Base-by-base conservation (phyloP, 53 echinoderm and acorn worm genomes). In the Zoroaster sp. region DNA sequence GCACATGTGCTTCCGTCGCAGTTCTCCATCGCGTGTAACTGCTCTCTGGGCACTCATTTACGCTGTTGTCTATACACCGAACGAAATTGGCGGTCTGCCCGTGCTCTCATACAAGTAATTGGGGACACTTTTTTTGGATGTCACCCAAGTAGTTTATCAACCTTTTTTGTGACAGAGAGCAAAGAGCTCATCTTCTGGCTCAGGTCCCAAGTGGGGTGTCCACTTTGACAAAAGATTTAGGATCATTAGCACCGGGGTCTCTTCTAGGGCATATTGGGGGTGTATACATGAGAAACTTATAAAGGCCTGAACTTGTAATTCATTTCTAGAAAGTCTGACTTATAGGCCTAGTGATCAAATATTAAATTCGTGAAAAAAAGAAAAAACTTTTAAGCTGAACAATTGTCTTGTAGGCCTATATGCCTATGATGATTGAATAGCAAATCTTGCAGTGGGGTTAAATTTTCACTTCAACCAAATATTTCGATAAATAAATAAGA, bases 21-120 rank as follows among this genome's bases (percentile, higher is more conserved):
- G 40, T 15, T 40, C 23, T 65, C 65, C 18, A 31, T 17, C 55
- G 65, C 18, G 15, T 12, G 13, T 41, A 65, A 34, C 67, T n/a
- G 12, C 82, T 44, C 82, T 82, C 82, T 35, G 42, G 82, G 45
- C 45, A n/a, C 3, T 44, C 25, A 82, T 82, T 82, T 82, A 42
- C 21, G 40, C 68, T 30, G 15, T 43, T 40, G 82, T 68, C 82
- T 54, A 66, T 68, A 82, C 44, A 23, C 82, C 28, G 41, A 40
- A 59, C 32, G 40, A 67, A 82, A 82, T 82, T 82, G 82, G 41
- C 82, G 21, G 37, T 18, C 82, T 2, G 65, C 36, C 33, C 63
- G 65, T 65, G 79, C 65, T 15, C 33, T 18, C 36, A 77, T n/a
- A 37, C n/a, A 39, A 37, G 79, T 79, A 59, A 79, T 79, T 37